Percentiles rank a stretch among this genome's conserved stretches.
Conservation (phyloP, 1,140 invertebrate species). For the Drosophila fuyamai region DNA sequence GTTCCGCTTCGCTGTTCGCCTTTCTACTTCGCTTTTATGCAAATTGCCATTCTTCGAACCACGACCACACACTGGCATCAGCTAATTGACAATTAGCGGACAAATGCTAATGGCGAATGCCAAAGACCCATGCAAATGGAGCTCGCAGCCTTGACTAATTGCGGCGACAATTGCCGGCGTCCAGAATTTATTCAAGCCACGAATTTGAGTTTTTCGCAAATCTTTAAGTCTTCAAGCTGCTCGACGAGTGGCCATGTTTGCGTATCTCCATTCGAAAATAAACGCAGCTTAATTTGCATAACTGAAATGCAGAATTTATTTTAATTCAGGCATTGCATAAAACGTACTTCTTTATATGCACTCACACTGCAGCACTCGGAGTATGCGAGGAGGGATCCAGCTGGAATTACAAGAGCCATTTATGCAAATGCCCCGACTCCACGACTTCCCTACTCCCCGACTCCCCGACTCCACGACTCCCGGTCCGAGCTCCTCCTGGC, state of each 20-base stretch:
- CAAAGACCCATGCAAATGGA: constrained; percentile 24
- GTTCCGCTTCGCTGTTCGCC: neutral
- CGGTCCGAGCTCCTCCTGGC: constrained; percentile 17
- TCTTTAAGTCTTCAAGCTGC: constrained; percentile 9
- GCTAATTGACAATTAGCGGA: constrained; percentile 67
- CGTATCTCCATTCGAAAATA: constrained; percentile 32
- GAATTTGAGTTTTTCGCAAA: constrained; percentile 1
- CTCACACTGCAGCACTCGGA: constrained; percentile 11
- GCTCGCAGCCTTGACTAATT: constrained; percentile 44
- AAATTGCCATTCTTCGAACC: constrained; percentile 27
- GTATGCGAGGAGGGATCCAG: constrained; percentile 20
- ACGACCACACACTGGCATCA: constrained; percentile 29
- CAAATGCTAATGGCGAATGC: constrained; percentile 55
- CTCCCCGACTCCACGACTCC: constrained; percentile 3
- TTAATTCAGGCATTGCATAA: constrained; percentile 75
- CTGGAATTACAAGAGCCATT: constrained; percentile 51
- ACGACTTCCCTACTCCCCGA: constrained; percentile 4
- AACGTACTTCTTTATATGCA: constrained; percentile 66
- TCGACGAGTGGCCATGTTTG: constrained; percentile 20
- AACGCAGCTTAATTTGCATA: constrained; percentile 61
- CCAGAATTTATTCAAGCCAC: constrained; percentile 43
- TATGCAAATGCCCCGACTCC: constrained; percentile 64
- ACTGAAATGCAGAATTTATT: constrained; percentile 70
- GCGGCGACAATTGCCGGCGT: constrained; percentile 38
- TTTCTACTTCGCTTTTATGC: constrained; percentile 21